A percentile compares a stretch with the other conserved stretches of the same genome.
Evolutionary conservation across 2,113 vertebrate species (phyloP).

Genomic region (Synodontis membranacea): DNA sequence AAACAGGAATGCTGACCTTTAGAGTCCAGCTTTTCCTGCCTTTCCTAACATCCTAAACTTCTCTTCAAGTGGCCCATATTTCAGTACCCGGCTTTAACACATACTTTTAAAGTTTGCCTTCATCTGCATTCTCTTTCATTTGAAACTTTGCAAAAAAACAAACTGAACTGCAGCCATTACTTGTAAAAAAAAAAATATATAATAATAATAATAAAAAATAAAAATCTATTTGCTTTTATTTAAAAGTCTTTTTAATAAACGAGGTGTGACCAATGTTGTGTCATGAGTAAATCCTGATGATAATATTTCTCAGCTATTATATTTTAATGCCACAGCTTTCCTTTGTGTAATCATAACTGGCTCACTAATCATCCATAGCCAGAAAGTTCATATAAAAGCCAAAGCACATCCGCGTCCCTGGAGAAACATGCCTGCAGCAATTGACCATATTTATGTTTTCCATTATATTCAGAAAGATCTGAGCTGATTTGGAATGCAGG

Average conservation of each 20-base stretch:
- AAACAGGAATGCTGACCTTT: slow-evolving; percentile 8
- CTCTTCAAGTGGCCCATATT: not conserved
- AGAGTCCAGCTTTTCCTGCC: not conserved
- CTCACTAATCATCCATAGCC: slow-evolving; percentile 21
- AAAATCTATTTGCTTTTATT: not conserved
- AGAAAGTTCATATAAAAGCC: slow-evolving; percentile 38
- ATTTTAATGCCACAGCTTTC: slow-evolving; percentile 23
- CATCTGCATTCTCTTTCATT: not conserved
- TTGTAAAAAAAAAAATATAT: not conserved
- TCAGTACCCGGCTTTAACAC: not conserved
- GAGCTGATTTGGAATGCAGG: slow-evolving; percentile 45
- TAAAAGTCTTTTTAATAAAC: not conserved
- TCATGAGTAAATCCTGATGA: slow-evolving; percentile 31
- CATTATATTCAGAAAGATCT: slow-evolving; percentile 43
- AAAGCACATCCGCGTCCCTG: slow-evolving; percentile 25
- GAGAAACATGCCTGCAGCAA: slow-evolving; percentile 33
- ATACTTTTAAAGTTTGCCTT: not conserved
- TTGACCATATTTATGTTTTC: slow-evolving; percentile 43
- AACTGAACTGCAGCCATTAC: not conserved
- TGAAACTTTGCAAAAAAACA: not conserved
- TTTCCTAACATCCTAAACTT: not conserved
- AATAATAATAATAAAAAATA: not conserved
- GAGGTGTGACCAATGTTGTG: slow-evolving; percentile 17
- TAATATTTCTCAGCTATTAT: slow-evolving; percentile 13
- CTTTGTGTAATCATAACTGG: slow-evolving; percentile 23